These are phyloP conservation scores for Trichogramma dendrolimi DNA, from an alignment of 2,888 invertebrate species.

Conservation along the genomic window DNA sequence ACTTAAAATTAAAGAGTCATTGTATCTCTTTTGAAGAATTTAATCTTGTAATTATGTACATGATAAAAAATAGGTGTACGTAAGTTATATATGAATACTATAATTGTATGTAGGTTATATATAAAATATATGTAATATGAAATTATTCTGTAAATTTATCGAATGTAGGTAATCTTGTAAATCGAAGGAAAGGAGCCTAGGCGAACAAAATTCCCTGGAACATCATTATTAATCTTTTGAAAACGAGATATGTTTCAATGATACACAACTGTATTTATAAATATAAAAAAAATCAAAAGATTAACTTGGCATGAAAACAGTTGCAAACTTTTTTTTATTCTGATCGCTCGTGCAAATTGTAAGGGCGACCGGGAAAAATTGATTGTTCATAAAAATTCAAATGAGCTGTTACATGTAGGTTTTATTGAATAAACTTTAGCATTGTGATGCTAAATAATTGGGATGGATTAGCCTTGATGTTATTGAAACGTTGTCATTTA, in stretches of 20 bases:
- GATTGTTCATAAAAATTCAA: slow-evolving; percentile 5
- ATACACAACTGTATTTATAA: too few relatives aligned
- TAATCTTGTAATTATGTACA: slow-evolving; percentile 25
- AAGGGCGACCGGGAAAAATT: slow-evolving; percentile 6
- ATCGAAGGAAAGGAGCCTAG: slow-evolving; percentile 4
- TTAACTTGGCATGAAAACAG: slow-evolving; percentile 1
- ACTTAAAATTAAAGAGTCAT: slow-evolving; percentile 6
- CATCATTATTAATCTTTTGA: too few relatives aligned
- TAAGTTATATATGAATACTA: slow-evolving; percentile 21
- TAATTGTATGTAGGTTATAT: slow-evolving; percentile 18
- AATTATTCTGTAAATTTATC: too few relatives aligned
- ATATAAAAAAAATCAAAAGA: slow-evolving; percentile 1
- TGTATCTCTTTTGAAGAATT: slow-evolving; percentile 17
- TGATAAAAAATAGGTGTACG: slow-evolving; percentile 14
- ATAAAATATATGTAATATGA: slow-evolving; percentile 13
- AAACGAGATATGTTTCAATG: too few relatives aligned
- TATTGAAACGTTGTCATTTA: neutral
- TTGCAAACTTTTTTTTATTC: neutral
- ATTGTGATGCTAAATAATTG: slow-evolving; percentile 2
- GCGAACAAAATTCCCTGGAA: neutral
- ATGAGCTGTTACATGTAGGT: slow-evolving; percentile 9
- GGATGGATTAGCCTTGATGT: neutral
- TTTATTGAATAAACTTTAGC: slow-evolving; percentile 7
- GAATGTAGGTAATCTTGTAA: neutral
- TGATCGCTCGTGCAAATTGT: slow-evolving; percentile 2